phyloP scores from a whole-genome alignment of 2,113 vertebrate species.

The Syrmaticus mikado region DNA sequence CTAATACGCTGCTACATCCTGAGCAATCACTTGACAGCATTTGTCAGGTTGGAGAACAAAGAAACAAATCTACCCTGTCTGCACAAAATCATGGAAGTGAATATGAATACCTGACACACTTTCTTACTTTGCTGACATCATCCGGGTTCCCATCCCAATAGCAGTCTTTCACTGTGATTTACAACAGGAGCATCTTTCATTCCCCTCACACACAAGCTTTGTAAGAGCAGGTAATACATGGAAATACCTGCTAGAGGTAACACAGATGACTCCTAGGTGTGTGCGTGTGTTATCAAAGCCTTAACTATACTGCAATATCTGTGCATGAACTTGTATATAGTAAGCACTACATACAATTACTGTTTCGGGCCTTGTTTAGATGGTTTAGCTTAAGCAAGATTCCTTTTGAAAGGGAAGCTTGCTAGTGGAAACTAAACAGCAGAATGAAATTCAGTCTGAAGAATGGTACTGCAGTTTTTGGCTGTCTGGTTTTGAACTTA shows the following conservation, averaged over 20 bases:
- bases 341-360: background rate
- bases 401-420: background rate
- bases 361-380: background rate
- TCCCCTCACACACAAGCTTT: background rate
- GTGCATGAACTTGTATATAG: background rate
- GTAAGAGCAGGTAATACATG: background rate
- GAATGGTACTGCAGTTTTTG: background rate
- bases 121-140: background rate
- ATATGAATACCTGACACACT: background rate
- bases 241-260: background rate
- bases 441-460: background rate
- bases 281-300: background rate
- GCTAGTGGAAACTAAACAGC: background rate
- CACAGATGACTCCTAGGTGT: accelerated
- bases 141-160: background rate
- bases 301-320: background rate
- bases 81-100: background rate
- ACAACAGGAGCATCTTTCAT: background rate
- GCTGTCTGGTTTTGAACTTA: background rate
- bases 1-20: background rate
- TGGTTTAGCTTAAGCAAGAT: background rate
- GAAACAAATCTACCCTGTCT: background rate
- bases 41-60: background rate
- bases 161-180: background rate
- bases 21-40: background rate